Percentiles rank a stretch among this genome's conserved stretches.
Conservation (phyloP, 2,113 vertebrate species). For the Actenoides hombroni region DNA sequence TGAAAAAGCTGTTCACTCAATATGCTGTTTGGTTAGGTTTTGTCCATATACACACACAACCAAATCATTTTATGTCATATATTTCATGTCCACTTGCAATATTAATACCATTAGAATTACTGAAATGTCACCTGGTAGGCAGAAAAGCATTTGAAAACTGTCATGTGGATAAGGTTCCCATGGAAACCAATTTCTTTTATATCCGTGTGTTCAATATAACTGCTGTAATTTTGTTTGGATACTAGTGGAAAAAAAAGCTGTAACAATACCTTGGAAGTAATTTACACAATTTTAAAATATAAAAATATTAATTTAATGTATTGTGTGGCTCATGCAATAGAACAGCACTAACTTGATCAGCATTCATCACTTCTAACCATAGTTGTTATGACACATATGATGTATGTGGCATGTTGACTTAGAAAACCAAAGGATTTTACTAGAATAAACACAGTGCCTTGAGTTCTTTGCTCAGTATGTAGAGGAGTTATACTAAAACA, state of each 20-base stretch:
- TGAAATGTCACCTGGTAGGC: slow-evolving; percentile 63
- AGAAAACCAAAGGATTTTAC: background rate
- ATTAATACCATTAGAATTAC: slow-evolving; percentile 36
- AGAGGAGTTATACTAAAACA: background rate
- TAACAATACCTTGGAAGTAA: background rate
- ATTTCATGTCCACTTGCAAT: slow-evolving; percentile 42
- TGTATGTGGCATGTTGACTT: background rate
- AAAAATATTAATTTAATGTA: background rate
- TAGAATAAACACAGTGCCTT: background rate
- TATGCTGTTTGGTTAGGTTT: slow-evolving; percentile 1
- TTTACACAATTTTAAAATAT: background rate
- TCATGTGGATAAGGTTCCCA: slow-evolving; percentile 58
- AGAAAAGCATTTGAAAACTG: slow-evolving; percentile 48
- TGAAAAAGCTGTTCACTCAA: slow-evolving; percentile 8
- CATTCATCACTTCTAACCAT: background rate
- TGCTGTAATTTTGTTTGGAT: slow-evolving; percentile 22
- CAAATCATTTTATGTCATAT: slow-evolving; percentile 44
- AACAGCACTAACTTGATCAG: background rate
- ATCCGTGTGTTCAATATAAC: background rate
- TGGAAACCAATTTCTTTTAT: slow-evolving; percentile 59
- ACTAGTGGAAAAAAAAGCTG: accelerated
- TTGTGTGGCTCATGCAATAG: background rate
- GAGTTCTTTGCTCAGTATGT: background rate
- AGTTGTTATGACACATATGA: background rate
- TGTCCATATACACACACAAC: background rate